Conservation (phyloP, 2,888 invertebrate genomes). For the Eupsilia transversa region DNA sequence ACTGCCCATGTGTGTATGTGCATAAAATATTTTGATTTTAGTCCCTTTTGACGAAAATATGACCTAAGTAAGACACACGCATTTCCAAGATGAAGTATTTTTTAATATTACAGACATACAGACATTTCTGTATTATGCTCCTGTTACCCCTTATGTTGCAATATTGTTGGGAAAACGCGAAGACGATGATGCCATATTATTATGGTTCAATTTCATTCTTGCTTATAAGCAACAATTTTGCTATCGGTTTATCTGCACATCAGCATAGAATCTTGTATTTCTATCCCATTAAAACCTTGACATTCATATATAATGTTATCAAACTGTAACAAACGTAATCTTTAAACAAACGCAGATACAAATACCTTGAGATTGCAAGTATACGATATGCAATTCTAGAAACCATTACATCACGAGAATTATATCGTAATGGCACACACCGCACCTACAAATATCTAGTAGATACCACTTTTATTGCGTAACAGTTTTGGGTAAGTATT, state of each 20-base stretch:
- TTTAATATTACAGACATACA: too few species aligned
- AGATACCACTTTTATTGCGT: background rate
- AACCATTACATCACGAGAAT: background rate
- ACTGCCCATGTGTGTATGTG: too few species aligned
- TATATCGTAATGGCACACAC: too few species aligned
- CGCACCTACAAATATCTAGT: background rate
- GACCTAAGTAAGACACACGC: too few species aligned
- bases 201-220: background rate
- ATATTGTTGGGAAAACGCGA: background rate
- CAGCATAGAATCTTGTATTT: background rate
- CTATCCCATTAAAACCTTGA: background rate
- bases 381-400: background rate
- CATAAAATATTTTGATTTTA: too few species aligned
- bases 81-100: too few species aligned
- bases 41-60: too few species aligned
- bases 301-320: constrained; percentile 11
- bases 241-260: background rate
- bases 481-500: constrained; percentile 15
- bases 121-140: background rate
- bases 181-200: background rate
- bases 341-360: constrained; percentile 9
- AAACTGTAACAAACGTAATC: constrained; percentile 19
- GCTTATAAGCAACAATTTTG: background rate
- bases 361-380: background rate
- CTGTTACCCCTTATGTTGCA: too few species aligned